Percentiles rank a stretch among this genome's conserved stretches.
These are phyloP conservation scores for Platichthys stellatus DNA, from an alignment of 2,113 vertebrate species.

Conservation along the genomic window DNA sequence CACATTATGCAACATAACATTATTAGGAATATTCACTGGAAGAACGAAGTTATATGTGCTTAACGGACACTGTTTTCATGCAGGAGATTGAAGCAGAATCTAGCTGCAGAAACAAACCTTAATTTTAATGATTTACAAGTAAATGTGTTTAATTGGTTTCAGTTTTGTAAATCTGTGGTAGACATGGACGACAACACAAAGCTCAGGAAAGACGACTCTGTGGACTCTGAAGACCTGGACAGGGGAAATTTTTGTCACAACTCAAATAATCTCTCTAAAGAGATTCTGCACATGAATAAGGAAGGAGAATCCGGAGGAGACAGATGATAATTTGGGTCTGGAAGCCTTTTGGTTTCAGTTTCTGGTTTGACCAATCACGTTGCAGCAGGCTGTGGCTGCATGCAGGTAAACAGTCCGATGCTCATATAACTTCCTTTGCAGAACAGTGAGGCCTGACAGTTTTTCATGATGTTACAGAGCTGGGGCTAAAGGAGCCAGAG, in stretches of 20 bases:
- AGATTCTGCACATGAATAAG: neutral
- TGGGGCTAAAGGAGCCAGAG: slow-evolving; percentile 3
- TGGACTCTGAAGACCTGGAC: neutral
- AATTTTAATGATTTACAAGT: no score
- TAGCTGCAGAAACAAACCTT: no score
- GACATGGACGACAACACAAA: no score
- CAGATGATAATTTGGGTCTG: no score
- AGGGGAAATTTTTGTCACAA: neutral
- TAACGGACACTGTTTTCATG: neutral
- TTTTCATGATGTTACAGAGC: neutral
- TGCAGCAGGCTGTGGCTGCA: no score
- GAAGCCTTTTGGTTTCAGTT: no score
- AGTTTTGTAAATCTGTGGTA: no score
- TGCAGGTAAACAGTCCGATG: neutral
- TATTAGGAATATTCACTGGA: no score
- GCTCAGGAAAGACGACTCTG: neutral
- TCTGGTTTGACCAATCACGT: neutral
- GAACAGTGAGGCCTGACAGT: no score
- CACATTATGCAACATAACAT: no score
- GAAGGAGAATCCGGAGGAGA: no score
- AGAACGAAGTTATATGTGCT: neutral
- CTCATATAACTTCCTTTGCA: neutral
- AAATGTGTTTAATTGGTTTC: no score
- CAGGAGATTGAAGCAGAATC: neutral
- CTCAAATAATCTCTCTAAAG: neutral